Conservation (phyloP, 2,113 vertebrate genomes). For the Passer domesticus region DNA sequence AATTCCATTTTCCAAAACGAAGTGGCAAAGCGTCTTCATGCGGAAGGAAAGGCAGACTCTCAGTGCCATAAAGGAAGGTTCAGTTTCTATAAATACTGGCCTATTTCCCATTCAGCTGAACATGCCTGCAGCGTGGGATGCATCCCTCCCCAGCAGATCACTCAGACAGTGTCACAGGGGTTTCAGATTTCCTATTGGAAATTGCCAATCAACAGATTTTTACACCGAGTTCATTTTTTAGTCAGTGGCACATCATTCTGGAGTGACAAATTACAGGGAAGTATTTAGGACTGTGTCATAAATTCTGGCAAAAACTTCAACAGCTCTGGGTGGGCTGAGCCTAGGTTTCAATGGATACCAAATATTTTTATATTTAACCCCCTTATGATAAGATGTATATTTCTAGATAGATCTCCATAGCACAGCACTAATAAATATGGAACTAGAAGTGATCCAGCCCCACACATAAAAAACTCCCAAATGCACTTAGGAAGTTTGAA, state of each 20-base stretch:
- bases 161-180: slow-evolving; percentile 8
- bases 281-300: slow-evolving; percentile 47
- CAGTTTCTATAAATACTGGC: neutral
- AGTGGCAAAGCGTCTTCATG: neutral
- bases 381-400: slow-evolving; percentile 1
- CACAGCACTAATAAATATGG: slow-evolving; percentile 1
- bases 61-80: neutral
- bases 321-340: slow-evolving; percentile 24
- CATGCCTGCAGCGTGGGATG: slow-evolving; percentile 44
- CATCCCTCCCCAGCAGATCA: slow-evolving; percentile 17
- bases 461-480: neutral
- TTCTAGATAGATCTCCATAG: neutral
- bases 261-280: slow-evolving; percentile 36
- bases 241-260: slow-evolving; percentile 13
- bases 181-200: slow-evolving; percentile 67
- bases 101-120: slow-evolving; percentile 2
- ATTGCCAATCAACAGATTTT: slow-evolving; percentile 54
- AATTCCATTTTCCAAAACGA: neutral
- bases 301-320: slow-evolving; percentile 38
- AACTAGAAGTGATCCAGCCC: neutral
- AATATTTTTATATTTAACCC: slow-evolving; percentile 43
- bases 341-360: slow-evolving; percentile 38
- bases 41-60: neutral
- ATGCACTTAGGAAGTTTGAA: neutral
- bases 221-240: slow-evolving; percentile 22